Conservation (phyloP, 2,888 invertebrate genomes). For the Mactromeris polynyma region DNA sequence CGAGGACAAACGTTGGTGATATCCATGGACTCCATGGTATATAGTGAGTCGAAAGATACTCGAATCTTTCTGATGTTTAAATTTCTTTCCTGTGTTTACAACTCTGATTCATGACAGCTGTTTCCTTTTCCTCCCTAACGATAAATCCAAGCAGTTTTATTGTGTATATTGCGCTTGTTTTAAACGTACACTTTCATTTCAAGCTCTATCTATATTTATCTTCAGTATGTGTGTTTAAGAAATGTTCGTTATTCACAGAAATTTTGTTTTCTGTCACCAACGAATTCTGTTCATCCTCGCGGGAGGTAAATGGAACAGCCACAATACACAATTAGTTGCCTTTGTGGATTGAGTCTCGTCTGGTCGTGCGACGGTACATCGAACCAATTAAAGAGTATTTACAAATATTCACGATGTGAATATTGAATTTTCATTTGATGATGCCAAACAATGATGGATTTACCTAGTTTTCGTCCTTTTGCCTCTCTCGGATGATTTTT, state of each 20-base stretch:
- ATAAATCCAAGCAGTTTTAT: background rate
- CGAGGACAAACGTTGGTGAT: too few relatives aligned
- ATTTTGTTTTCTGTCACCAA: background rate
- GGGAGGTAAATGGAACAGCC: conserved; percentile 56
- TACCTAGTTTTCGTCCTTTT: conserved; percentile 43
- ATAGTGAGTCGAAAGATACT: too few relatives aligned
- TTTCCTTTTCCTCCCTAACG: conserved; percentile 24
- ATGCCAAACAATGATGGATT: conserved; percentile 35
- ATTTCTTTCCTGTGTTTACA: background rate
- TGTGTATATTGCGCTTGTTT: background rate
- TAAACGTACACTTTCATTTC: background rate
- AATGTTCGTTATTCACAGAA: background rate
- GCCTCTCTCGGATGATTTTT: conserved; percentile 28
- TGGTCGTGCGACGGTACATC: background rate
- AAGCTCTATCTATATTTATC: background rate
- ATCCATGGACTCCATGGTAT: too few relatives aligned
- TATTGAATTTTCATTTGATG: conserved; percentile 21
- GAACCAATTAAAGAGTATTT: background rate
- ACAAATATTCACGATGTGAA: conserved; percentile 28
- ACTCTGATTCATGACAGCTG: conserved; percentile 26
- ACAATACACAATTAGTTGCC: conserved; percentile 53
- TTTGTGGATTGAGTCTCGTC: conserved; percentile 49
- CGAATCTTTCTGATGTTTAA: conserved; percentile 26
- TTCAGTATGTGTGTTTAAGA: background rate
- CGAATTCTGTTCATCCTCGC: background rate